phyloP scores from a whole-genome alignment of 1,140 invertebrate species.

The Portunus trituberculatus region DNA sequence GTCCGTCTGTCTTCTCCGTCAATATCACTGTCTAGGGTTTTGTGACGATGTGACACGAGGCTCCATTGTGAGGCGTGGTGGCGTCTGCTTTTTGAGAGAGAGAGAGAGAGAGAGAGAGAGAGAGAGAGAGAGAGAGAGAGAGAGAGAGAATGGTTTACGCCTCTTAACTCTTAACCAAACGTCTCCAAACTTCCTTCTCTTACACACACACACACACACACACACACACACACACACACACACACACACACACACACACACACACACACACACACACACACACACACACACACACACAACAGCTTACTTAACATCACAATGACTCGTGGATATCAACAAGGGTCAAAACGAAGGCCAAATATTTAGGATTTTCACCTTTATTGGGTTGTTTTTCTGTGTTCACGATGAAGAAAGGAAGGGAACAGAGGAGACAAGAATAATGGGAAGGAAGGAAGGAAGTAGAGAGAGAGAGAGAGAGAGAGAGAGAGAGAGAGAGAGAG shows the following conservation, averaged over 20 bases:
- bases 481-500: too few relatives aligned
- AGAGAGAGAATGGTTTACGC: background rate
- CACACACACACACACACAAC: too few relatives aligned
- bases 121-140: background rate
- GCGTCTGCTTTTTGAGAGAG: background rate
- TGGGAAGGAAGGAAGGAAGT: background rate
- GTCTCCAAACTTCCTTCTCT: too few relatives aligned
- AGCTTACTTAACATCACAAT: background rate
- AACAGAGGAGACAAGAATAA: background rate
- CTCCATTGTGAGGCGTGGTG: background rate
- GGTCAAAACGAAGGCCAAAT: background rate
- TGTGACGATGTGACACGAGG: background rate
- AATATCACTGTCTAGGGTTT: background rate
- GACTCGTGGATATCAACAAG: background rate
- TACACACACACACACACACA: too few relatives aligned
- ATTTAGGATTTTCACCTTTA: background rate
- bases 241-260: too few relatives aligned
- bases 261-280: too few relatives aligned
- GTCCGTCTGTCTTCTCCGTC: constrained; percentile 30
- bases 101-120: background rate
- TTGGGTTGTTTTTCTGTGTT: background rate
- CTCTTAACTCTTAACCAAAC: too few relatives aligned
- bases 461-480: background rate
- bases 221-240: too few relatives aligned
- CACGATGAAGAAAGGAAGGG: background rate